These are phyloP conservation scores for Puma concolor DNA, from an alignment of 2,113 vertebrate species.

Conservation along the genomic window DNA sequence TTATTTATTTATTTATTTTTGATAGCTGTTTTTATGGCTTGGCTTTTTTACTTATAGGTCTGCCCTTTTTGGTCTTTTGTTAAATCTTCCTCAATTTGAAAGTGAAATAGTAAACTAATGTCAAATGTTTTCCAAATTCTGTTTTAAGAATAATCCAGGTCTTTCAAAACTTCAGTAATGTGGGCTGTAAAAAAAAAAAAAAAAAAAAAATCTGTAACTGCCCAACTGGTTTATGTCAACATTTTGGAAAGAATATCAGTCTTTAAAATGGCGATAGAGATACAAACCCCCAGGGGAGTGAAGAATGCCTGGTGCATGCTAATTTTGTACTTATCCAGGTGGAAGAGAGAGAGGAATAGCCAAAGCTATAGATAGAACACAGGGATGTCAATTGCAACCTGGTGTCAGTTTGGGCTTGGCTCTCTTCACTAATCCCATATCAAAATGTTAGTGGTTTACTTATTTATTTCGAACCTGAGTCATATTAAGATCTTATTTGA, in stretches of 20 bases:
- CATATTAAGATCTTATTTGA: constrained; percentile 74
- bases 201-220: constrained; percentile 59
- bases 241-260: constrained; percentile 74
- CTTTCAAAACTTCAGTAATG: constrained; percentile 58
- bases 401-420: constrained; percentile 58
- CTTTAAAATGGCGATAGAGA: constrained; percentile 68
- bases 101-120: constrained; percentile 52
- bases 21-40: not conserved
- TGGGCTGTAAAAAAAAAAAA: constrained; percentile 44
- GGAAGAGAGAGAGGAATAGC: constrained; percentile 58
- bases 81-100: not conserved
- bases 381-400: constrained; percentile 74
- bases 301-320: constrained; percentile 70
- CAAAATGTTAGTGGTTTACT: constrained; percentile 31
- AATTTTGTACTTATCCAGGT: constrained; percentile 79
- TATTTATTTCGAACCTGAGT: constrained; percentile 75
- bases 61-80: constrained; percentile 27
- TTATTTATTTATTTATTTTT: not conserved
- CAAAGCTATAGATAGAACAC: constrained; percentile 76
- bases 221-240: constrained; percentile 77
- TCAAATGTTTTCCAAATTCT: constrained; percentile 50
- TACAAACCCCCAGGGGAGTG: constrained; percentile 65
- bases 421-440: constrained; percentile 7
- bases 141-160: constrained; percentile 61
- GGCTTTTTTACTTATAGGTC: not conserved